Percentiles rank a stretch among this genome's conserved stretches.
These are phyloP conservation scores for Aplocera efformata DNA, from an alignment of 2,888 invertebrate genomes.

Conservation along the genomic window DNA sequence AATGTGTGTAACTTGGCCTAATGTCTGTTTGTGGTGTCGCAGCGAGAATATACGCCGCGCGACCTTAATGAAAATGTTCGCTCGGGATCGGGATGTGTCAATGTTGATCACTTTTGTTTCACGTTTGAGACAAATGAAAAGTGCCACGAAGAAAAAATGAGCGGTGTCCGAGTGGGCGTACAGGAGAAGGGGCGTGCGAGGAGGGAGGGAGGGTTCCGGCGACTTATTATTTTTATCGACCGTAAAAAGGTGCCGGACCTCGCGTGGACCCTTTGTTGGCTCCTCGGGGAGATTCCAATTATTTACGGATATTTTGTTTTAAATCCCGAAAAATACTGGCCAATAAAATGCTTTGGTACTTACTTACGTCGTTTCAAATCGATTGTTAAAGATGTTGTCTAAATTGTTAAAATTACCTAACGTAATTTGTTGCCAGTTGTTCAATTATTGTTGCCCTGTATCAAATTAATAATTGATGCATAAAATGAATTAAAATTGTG, in stretches of 20 bases:
- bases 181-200: constrained; percentile 27
- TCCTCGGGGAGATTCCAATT: constrained; percentile 67
- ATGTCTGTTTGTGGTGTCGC: constrained; percentile 61
- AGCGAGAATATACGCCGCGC: constrained; percentile 19
- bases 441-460: too few species aligned
- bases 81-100: constrained; percentile 22
- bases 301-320: constrained; percentile 71
- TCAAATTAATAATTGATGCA: constrained; percentile 32
- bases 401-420: too few species aligned
- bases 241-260: constrained; percentile 75
- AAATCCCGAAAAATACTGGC: constrained; percentile 66
- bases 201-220: constrained; percentile 39
- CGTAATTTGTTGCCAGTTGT: constrained; percentile 4
- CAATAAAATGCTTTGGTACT: constrained; percentile 51
- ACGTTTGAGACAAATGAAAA: constrained; percentile 39
- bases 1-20: constrained; percentile 78
- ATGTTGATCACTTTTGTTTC: constrained; percentile 26
- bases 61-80: constrained; percentile 33
- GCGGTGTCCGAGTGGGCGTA: constrained; percentile 66
- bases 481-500: constrained; percentile 48
- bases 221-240: constrained; percentile 77
- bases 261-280: constrained; percentile 60
- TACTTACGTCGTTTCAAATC: constrained; percentile 41
- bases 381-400: constrained; percentile 7
- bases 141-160: constrained; percentile 71